A percentile compares a stretch with the other conserved stretches of the same genome.
Conservation (phyloP, 2,888 invertebrate genomes). For the Drosophila subsilvestris region DNA sequence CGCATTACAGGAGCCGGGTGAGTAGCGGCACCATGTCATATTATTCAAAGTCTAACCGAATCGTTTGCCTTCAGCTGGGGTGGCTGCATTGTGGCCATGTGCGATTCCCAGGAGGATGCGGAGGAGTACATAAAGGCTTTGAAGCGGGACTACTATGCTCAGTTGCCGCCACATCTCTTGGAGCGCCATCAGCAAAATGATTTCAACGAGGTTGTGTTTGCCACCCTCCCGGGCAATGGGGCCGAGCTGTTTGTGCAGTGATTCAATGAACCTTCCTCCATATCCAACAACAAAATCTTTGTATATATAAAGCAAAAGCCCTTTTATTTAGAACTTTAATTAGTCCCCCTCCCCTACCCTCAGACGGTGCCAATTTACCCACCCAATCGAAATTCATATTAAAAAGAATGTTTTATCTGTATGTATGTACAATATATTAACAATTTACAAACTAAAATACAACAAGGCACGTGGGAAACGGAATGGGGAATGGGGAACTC, state of each 20-base stretch:
- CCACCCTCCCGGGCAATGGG: conserved; percentile 85
- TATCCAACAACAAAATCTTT: conserved; percentile 17
- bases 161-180: conserved; percentile 83
- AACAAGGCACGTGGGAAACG: conserved; percentile 72
- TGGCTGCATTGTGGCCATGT: conserved; percentile 94
- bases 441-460: conserved; percentile 69
- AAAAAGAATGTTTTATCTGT: conserved; percentile 31
- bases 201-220: conserved; percentile 87
- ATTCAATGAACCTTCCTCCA: not conserved
- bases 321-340: not conserved
- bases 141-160: conserved; percentile 89
- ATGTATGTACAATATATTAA: conserved; percentile 57
- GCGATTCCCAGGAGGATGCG: conserved; percentile 86
- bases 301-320: conserved; percentile 40
- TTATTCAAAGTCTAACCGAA: not conserved
- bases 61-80: conserved; percentile 90
- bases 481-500: no score
- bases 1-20: conserved; percentile 97
- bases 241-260: conserved; percentile 78
- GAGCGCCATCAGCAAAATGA: conserved; percentile 85
- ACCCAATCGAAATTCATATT: not conserved
- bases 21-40: conserved; percentile 41
- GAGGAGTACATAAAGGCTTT: conserved; percentile 88
- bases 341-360: no score
- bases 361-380: not conserved